phyloP scores from a whole-genome alignment of 2,888 invertebrate species.

The Heteromurus nitidus region DNA sequence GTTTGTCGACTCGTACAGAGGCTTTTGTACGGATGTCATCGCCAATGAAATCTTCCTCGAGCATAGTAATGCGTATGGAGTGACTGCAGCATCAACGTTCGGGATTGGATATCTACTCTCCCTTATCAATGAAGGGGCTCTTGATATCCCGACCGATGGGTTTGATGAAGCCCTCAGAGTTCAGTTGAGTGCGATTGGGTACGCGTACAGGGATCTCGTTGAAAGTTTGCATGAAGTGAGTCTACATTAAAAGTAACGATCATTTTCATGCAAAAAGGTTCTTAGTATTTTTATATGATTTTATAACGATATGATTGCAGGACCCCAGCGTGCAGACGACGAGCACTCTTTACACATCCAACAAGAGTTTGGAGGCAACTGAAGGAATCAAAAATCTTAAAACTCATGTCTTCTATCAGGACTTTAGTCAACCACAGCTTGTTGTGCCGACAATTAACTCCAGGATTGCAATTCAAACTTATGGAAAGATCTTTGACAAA shows the following conservation, averaged over 20 bases:
- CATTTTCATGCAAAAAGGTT: background rate
- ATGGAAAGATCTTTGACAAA: constrained; percentile 68
- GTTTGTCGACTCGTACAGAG: constrained; percentile 64
- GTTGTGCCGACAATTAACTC: constrained; percentile 69
- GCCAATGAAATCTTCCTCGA: constrained; percentile 67
- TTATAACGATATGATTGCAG: too few relatives aligned
- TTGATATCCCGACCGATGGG: constrained; percentile 61
- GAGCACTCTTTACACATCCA: constrained; percentile 67
- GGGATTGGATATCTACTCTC: constrained; percentile 67
- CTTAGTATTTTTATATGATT: background rate
- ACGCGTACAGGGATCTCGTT: constrained; percentile 60
- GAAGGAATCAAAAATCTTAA: constrained; percentile 57
- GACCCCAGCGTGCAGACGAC: constrained; percentile 64
- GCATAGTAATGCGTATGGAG: constrained; percentile 64
- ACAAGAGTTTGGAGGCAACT: constrained; percentile 50
- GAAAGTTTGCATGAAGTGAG: constrained; percentile 67
- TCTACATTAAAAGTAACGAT: too few relatives aligned
- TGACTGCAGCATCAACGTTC: constrained; percentile 68
- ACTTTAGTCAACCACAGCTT: constrained; percentile 67
- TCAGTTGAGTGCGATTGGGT: constrained; percentile 59
- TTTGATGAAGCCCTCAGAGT: constrained; percentile 68
- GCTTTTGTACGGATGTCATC: constrained; percentile 66
- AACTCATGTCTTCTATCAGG: constrained; percentile 66
- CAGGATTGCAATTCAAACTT: constrained; percentile 68
- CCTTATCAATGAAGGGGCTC: constrained; percentile 61